phyloP scores from a whole-genome alignment of 2,797 vertebrate species.

The Hozukius guyotensis region DNA sequence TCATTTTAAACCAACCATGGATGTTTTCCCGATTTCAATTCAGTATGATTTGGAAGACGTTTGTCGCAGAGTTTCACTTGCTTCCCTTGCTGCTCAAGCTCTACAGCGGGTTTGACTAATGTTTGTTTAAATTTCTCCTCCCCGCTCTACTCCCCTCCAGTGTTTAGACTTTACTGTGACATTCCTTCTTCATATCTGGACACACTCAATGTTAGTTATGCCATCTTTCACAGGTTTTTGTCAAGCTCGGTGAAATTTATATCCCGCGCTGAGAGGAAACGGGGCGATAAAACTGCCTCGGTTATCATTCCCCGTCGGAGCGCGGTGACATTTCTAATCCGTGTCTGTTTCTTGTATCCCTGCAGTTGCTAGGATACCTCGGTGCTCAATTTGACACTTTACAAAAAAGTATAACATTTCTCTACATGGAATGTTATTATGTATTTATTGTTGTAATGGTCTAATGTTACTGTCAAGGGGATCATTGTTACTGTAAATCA shows the following conservation, averaged over 20 bases:
- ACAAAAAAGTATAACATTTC: slow-evolving; percentile 5
- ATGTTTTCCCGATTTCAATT: slow-evolving; percentile 11
- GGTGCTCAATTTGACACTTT: slow-evolving; percentile 36
- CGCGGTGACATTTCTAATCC: slow-evolving; percentile 29
- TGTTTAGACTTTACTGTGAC: slow-evolving; percentile 71
- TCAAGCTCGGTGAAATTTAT: slow-evolving; percentile 51
- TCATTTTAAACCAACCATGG: slow-evolving; percentile 10
- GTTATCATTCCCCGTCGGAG: slow-evolving; percentile 17
- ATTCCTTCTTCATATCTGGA: slow-evolving; percentile 66
- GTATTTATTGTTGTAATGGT: slow-evolving; percentile 34
- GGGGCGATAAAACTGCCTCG: slow-evolving; percentile 9
- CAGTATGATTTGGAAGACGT: slow-evolving; percentile 17
- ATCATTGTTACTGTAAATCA: slow-evolving; percentile 41
- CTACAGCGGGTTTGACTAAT: slow-evolving; percentile 43
- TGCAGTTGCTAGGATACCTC: slow-evolving; percentile 26
- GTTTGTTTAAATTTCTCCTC: slow-evolving; percentile 68
- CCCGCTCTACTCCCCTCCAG: slow-evolving; percentile 46
- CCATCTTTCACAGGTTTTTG: slow-evolving; percentile 51
- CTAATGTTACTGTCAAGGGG: slow-evolving; percentile 35
- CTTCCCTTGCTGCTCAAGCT: slow-evolving; percentile 12
- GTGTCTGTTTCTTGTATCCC: slow-evolving; percentile 48
- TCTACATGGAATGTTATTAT: slow-evolving; percentile 9
- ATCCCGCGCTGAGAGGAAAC: slow-evolving; percentile 28
- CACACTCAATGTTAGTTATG: slow-evolving; percentile 38
- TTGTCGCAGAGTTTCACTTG: slow-evolving; percentile 6